Percentiles rank a stretch among this genome's conserved stretches.
These are phyloP conservation scores for Caenorhabditis panamensis DNA, from an alignment of 2,888 invertebrate species.

Conservation along the genomic window DNA sequence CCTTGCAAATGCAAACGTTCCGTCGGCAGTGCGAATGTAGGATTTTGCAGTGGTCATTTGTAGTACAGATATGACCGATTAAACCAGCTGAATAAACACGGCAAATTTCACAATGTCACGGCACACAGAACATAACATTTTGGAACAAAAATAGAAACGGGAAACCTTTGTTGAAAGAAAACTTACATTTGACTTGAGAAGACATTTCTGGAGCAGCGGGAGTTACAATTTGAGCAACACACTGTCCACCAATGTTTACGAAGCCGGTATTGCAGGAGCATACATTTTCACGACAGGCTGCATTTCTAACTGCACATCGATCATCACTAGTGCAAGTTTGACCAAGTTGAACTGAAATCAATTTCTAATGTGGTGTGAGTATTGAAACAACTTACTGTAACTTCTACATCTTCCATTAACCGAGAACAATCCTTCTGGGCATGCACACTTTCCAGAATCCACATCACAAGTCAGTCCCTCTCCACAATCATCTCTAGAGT, in stretches of 20 bases:
- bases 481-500: conserved; percentile 68
- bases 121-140: conserved; percentile 32
- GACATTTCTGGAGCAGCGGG: conserved; percentile 51
- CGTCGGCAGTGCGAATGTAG: conserved; percentile 65
- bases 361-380: neutral
- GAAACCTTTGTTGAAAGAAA: neutral
- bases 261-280: conserved; percentile 64
- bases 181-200: conserved; percentile 62
- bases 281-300: conserved; percentile 52
- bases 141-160: conserved; percentile 17
- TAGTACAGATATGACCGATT: conserved; percentile 66
- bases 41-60: conserved; percentile 64
- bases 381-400: conserved; percentile 35
- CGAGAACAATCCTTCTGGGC: conserved; percentile 63
- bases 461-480: conserved; percentile 72
- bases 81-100: conserved; percentile 66
- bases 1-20: conserved; percentile 68
- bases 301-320: conserved; percentile 41
- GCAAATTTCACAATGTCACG: conserved; percentile 39
- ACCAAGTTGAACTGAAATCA: conserved; percentile 53
- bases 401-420: conserved; percentile 55
- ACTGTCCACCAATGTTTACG: conserved; percentile 45
- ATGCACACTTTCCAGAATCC: conserved; percentile 72
- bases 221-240: conserved; percentile 32
- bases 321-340: conserved; percentile 55